Conservation (phyloP, 1,140 invertebrate genomes). For the Trissolcus basalis region DNA sequence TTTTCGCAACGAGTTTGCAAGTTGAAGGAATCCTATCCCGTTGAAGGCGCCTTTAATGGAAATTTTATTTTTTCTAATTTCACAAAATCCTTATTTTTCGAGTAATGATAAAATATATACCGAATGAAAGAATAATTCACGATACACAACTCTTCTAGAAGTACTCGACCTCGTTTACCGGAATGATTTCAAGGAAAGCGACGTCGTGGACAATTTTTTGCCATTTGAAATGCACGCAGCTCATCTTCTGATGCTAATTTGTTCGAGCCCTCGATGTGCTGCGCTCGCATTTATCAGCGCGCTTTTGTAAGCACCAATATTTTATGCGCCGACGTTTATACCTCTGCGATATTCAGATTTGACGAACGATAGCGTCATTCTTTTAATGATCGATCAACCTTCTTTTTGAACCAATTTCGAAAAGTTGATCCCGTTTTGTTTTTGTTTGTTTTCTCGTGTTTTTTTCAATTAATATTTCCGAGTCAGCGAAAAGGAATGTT, state of each 20-base stretch:
- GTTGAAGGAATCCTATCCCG: too few relatives aligned
- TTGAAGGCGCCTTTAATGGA: conserved; percentile 4
- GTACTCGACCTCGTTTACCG: conserved; percentile 28
- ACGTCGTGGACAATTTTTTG: conserved; percentile 35
- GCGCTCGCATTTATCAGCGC: conserved; percentile 11
- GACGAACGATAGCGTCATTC: too few relatives aligned
- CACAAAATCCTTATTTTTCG: conserved; percentile 9
- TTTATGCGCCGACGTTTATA: conserved; percentile 22
- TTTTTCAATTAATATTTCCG: too few relatives aligned
- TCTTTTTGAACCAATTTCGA: too few relatives aligned
- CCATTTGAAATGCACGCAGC: conserved; percentile 22
- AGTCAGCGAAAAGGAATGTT: too few relatives aligned
- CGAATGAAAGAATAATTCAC: conserved; percentile 24
- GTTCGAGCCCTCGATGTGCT: conserved; percentile 6
- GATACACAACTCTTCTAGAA: conserved; percentile 19
- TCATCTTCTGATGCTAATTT: conserved; percentile 40
- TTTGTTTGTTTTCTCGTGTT: too few relatives aligned
- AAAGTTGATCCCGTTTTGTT: too few relatives aligned
- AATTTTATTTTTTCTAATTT: conserved; percentile 1
- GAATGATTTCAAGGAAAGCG: conserved; percentile 48
- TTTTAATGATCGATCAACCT: too few relatives aligned
- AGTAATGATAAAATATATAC: conserved; percentile 30
- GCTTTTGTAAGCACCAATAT: conserved; percentile 16
- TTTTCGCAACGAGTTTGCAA: too few relatives aligned
- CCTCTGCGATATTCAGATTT: conserved; percentile 13